Base-by-base conservation (phyloP, 2,113 vertebrate genomes). In the Steatornis caripensis region DNA sequence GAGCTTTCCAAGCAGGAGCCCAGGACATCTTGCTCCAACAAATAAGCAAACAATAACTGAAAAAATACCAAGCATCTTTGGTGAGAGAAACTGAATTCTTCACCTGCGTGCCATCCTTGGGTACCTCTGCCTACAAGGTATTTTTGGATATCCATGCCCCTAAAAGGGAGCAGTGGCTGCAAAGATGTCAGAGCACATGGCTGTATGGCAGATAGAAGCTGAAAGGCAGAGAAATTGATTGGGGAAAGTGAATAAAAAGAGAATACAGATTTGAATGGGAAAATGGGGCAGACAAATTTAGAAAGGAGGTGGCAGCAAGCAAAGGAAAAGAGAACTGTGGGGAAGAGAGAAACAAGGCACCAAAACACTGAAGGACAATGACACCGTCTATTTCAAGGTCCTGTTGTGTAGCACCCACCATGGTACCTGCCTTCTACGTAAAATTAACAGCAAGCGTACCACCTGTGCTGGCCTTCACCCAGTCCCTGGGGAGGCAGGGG, bases 271-370 rank as follows among this genome's bases (percentile, higher is more conserved):
- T 43, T 75, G 78, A 89, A 87, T 43, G 37, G 64, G 30, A 75
- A 96, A 92, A 71, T 34, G 36, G 57, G 69, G 20, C 54, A 87
- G 85, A 65, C 48, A 71, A 92, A 79, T 71, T 92, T 76, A 89
- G 83, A 93, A 94, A n/a, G 23, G 11, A 71, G 76, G 15, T 6
- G 10, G 49, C 62, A 90, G 41, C 15, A 75, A 84, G 15, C 16
- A 22, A 87, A 74, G 10, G 60, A 23, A 11, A 61, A 16, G 6
- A 74, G 11, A 90, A 84, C 21, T 58, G 37, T 43, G 36, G 27
- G 11, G n/a, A 85, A 36, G 9, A 90, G 41, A 49, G 57, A 76
- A 87, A 53, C 16, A 19, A 71, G 24, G 34, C 34, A 90, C 6
- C 16, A 22, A 34, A 93, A 72, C 21, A 12, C 11, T 36, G 39